Evolutionary conservation across 2,888 invertebrate species (phyloP), one percentile per base, ranked within the genome.

Genomic region (Chrysotoxum bicinctum): DNA sequence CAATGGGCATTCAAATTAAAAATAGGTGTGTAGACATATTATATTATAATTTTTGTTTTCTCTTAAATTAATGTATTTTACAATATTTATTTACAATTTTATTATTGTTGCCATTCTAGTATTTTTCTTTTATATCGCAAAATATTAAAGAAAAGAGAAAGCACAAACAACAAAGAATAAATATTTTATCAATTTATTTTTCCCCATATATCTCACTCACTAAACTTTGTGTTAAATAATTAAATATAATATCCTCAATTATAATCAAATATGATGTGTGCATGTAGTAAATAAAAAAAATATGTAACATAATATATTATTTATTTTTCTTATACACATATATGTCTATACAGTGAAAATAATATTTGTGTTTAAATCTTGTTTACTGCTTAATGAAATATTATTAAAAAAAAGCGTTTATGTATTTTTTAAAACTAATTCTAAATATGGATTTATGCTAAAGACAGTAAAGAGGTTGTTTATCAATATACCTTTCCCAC

Each of bases 1-100:
- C 76, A 77, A 50, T 77, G 68, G 85, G 81, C 81, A 81, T 81
- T 81, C 85, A 62, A 60, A 72, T 32, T 72, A 19, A 60, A 52
- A 81, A 85, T 85, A 85, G 85, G 85, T 85, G 85, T 85, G 85
- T 85, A 81, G 54, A 73, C 75, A 75, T 62, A 69, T 69, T 52
- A 50, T 52, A 54, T 60, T 75, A 45, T 69, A 37, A n/a, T n/a
- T n/a, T n/a, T 19, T 50, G 43, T 73, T 78, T 45, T 16, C 23
- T 77, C 56, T 77, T 62, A 54, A 52, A 37, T 74, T 14, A 45
- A 56, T 48, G 35, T 66, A 16, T 70, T 37, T 26, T 37, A 45
- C 26, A 70, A 37, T 62, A 23, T 70, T 74, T 54, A 14, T 26
- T 70, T 68, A 23, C 16, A 56, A 37, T 66, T 66, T 54, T 75